Evolutionary conservation across 2,888 invertebrate species (phyloP), one percentile per base, ranked within the genome.

Genomic region (Parnassius smintheus): DNA sequence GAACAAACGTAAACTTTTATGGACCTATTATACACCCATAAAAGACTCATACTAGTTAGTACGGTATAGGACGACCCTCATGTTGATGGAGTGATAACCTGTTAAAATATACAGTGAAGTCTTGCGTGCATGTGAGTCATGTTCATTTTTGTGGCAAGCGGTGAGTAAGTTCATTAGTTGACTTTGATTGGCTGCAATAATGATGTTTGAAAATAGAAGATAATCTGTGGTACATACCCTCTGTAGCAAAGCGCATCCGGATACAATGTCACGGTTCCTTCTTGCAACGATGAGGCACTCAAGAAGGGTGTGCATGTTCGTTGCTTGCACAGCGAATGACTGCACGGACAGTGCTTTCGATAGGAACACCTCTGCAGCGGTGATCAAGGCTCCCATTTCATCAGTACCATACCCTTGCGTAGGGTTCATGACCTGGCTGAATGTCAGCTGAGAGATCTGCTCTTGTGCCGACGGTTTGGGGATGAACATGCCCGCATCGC

Each of bases 251-350:
- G 94, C 93, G 72, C 96, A 93, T 4, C 97, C 97, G 0, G 96
- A 94, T 12, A 95, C 94, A 67, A 96, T 93, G 76, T 98, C 98
- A 59, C 98, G 93, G 59, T 95, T 94, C 71, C 96, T 94, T 70
- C 98, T 93, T 0, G 96, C 96, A 58, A 96, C 89, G 73, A 96
- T 92, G 25, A 98, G 93, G 49, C 96, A 95, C 73, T 98, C 98
- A 1, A 97, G 91, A 0, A 98, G 91, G 18, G 94, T 92, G 71
- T 96, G 95, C 89, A 98, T 94, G 72, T 95, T 95, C 46, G 93
- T 93, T 4, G 95, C 94, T 78, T 97, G 95, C 4, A 93, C 90
- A 0, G 92, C 90, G 56, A 94, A 92, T 3, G 93, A 82, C 0
- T 93, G 86, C 18, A 82, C 70, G 0, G 76, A 74, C 12, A 94